Evolutionary conservation across 2,888 invertebrate genomes (phyloP).

Genomic region (Drosophila multiciliata): DNA sequence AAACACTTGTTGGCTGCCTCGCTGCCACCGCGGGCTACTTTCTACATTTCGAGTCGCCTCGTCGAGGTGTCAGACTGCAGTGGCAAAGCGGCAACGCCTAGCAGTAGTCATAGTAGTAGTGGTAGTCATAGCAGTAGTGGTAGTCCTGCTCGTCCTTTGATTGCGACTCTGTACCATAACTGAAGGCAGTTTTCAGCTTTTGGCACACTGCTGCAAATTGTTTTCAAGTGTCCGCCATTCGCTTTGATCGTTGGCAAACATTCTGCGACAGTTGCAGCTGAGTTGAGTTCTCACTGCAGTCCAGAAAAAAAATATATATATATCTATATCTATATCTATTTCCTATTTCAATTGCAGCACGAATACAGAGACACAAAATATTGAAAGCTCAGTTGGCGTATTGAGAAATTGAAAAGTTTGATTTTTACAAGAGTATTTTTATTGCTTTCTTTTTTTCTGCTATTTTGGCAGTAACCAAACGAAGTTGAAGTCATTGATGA

Average conservation of each 20-base stretch:
- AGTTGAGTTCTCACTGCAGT: constrained; percentile 10
- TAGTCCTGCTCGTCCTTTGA: constrained; percentile 34
- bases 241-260: constrained; percentile 54
- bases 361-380: background rate
- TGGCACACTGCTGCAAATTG: constrained; percentile 33
- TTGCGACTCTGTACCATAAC: constrained; percentile 41
- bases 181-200: constrained; percentile 50
- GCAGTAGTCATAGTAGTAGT: constrained; percentile 2
- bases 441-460: background rate
- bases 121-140: background rate
- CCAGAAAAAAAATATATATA: background rate
- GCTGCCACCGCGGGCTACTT: constrained; percentile 59
- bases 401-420: background rate
- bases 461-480: background rate
- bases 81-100: constrained; percentile 19
- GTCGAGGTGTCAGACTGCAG: constrained; percentile 59
- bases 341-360: background rate
- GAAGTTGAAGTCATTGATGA: background rate
- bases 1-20: constrained; percentile 74
- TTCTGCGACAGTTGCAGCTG: constrained; percentile 61
- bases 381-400: background rate
- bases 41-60: constrained; percentile 49
- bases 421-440: background rate
- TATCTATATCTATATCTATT: constrained; percentile 22
- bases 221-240: constrained; percentile 45